phyloP scores from a whole-genome alignment of 1,140 invertebrate species.

The Cardiocondyla obscurior region DNA sequence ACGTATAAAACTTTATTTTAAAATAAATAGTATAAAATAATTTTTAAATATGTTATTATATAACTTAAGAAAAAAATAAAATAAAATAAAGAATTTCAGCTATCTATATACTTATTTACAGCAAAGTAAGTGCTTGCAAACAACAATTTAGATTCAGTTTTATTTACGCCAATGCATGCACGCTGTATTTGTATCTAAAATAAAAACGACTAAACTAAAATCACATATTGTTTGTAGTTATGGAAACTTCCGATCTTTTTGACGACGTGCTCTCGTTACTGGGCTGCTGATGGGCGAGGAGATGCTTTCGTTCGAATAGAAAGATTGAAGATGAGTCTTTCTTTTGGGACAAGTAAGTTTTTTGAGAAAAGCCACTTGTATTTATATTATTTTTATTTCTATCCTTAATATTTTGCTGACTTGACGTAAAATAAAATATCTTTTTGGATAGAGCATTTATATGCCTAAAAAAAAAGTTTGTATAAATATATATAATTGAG shows the following conservation, averaged over 20 bases:
- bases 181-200: background rate
- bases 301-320: constrained; percentile 51
- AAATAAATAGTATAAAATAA: constrained; percentile 47
- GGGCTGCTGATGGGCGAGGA: constrained; percentile 32
- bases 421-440: constrained; percentile 62
- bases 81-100: background rate
- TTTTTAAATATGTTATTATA: background rate
- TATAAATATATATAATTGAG: background rate
- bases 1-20: constrained; percentile 31
- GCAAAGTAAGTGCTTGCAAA: background rate
- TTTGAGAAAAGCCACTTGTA: constrained; percentile 36
- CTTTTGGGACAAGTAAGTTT: constrained; percentile 33
- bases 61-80: too few relatives aligned
- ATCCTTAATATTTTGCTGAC: constrained; percentile 46
- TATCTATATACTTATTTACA: constrained; percentile 15
- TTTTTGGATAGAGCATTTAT: constrained; percentile 67
- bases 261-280: constrained; percentile 56
- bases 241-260: constrained; percentile 48
- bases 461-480: constrained; percentile 54
- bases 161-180: constrained; percentile 10
- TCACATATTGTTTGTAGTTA: constrained; percentile 61
- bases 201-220: background rate
- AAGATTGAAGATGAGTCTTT: constrained; percentile 48
- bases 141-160: background rate
- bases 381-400: constrained; percentile 11